Conservation (phyloP, 1,140 invertebrate genomes). For the Zaprionus africanus region DNA sequence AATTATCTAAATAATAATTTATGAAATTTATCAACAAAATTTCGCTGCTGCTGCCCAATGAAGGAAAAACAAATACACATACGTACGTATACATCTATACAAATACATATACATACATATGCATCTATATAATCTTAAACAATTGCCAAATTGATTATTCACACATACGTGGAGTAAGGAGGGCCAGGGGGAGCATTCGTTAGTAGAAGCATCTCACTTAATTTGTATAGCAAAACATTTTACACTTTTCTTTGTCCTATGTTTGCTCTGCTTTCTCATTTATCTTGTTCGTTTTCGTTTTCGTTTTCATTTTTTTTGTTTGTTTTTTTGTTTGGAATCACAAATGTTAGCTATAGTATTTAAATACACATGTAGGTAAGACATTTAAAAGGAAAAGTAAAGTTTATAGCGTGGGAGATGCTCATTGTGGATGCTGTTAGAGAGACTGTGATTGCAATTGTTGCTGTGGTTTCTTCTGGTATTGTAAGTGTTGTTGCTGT, state of each 20-base stretch:
- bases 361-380: constrained; percentile 82
- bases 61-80: constrained; percentile 59
- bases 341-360: constrained; percentile 81
- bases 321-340: constrained; percentile 72
- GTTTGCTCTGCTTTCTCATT: constrained; percentile 24
- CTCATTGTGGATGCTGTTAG: constrained; percentile 65
- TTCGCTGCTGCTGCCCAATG: constrained; percentile 72
- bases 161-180: constrained; percentile 35
- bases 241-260: constrained; percentile 26
- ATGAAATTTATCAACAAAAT: constrained; percentile 53
- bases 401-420: constrained; percentile 65
- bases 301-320: constrained; percentile 30
- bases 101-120: neutral
- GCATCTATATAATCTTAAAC: constrained; percentile 45
- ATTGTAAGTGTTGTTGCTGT: constrained; percentile 16
- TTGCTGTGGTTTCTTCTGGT: constrained; percentile 29
- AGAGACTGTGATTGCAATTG: constrained; percentile 62
- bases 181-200: constrained; percentile 50
- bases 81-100: constrained; percentile 3
- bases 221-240: constrained; percentile 51
- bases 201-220: constrained; percentile 68
- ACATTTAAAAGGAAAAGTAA: constrained; percentile 77
- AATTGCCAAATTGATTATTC: constrained; percentile 66
- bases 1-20: constrained; percentile 76
- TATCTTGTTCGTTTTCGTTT: constrained; percentile 54